phyloP scores from a whole-genome alignment of 2,113 vertebrate genomes.

The Harpagus bidentatus region DNA sequence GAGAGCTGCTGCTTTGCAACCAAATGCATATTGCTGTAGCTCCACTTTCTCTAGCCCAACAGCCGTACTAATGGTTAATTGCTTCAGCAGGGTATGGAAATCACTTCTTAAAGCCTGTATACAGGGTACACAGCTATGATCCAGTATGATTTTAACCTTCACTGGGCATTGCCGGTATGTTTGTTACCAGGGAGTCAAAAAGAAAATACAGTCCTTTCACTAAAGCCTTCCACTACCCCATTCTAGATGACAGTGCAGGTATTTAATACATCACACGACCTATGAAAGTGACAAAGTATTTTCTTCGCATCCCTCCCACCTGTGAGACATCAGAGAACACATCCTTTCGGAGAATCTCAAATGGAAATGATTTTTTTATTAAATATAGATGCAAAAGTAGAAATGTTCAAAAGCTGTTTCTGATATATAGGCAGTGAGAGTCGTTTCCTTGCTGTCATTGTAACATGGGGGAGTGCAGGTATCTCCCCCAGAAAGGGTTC shows the following conservation, averaged over 20 bases:
- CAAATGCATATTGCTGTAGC: background rate
- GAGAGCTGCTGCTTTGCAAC: background rate
- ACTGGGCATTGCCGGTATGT: background rate
- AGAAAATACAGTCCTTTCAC: background rate
- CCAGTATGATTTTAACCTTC: background rate
- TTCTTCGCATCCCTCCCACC: background rate
- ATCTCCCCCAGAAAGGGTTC: background rate
- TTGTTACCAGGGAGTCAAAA: background rate
- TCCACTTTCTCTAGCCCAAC: background rate
- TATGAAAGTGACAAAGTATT: background rate
- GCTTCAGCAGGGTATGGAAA: background rate
- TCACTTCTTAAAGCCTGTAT: background rate
- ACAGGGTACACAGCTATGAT: background rate
- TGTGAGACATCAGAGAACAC: background rate
- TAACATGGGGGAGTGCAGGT: rapidly evolving
- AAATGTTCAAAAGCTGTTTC: background rate
- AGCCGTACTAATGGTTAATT: background rate
- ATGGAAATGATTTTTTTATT: background rate
- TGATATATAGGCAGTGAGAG: background rate
- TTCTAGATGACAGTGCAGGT: background rate
- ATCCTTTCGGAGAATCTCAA: background rate
- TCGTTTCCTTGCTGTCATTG: rapidly evolving
- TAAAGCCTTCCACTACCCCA: background rate
- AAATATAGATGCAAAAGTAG: background rate
- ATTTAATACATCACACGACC: background rate